Evolutionary conservation across 2,113 vertebrate species (phyloP).

Genomic region (Anguilla japonica): DNA sequence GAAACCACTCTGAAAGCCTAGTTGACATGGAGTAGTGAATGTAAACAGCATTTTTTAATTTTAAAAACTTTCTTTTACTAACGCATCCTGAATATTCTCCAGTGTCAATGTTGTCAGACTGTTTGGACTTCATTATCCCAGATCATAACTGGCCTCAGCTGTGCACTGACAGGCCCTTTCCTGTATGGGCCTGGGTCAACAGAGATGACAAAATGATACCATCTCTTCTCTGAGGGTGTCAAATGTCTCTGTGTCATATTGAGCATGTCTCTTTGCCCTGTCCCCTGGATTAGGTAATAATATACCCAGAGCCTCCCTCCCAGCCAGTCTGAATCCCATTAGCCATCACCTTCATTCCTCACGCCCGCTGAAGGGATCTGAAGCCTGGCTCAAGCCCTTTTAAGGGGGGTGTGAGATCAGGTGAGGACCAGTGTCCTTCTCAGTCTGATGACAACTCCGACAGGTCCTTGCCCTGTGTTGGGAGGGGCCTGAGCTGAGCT

Average conservation of each 20-base stretch:
- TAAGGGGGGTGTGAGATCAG: neutral
- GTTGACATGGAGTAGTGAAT: too few relatives aligned
- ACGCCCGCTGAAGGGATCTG: neutral
- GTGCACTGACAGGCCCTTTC: neutral
- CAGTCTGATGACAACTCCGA: neutral
- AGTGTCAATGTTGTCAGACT: neutral
- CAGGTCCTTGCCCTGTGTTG: neutral
- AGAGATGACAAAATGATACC: neutral
- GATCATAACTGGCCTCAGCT: neutral
- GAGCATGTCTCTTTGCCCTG: conserved; percentile 9
- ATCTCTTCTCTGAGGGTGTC: neutral
- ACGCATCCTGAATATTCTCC: neutral
- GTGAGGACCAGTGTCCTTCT: neutral
- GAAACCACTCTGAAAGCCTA: too few relatives aligned
- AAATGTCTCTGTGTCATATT: conserved; percentile 1
- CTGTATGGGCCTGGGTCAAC: too few relatives aligned
- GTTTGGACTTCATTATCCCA: neutral
- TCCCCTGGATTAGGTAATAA: neutral
- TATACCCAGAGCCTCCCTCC: neutral
- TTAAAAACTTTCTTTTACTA: too few relatives aligned
- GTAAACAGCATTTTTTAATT: too few relatives aligned
- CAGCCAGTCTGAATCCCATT: neutral
- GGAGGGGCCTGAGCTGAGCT: neutral
- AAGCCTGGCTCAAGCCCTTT: neutral
- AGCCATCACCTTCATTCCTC: neutral